Conservation (phyloP, 1,140 invertebrate species). For the Cherax quadricarinatus region DNA sequence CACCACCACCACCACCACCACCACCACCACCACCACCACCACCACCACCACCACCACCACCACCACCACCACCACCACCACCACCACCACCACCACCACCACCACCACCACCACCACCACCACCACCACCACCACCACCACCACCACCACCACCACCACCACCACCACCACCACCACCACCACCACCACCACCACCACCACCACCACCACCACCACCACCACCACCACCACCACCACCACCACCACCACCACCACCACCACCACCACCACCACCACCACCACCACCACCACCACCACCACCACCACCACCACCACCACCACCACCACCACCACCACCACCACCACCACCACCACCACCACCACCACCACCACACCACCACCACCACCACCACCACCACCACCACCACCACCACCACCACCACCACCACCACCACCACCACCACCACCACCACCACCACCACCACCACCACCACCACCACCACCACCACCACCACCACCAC, state of each 20-base stretch:
- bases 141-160: constrained; percentile 1
- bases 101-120: background rate
- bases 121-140: background rate
- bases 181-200: background rate
- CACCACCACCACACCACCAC: background rate
- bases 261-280: background rate
- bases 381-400: constrained; percentile 1
- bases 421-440: background rate
- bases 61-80: background rate
- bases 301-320: background rate
- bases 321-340: background rate
- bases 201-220: constrained; percentile 1
- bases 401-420: background rate
- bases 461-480: background rate
- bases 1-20: background rate
- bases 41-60: background rate
- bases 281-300: background rate
- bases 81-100: background rate
- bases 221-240: background rate
- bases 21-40: background rate
- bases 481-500: background rate
- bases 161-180: constrained; percentile 1
- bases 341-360: background rate
- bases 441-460: background rate
- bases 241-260: background rate